These are phyloP conservation scores for Hippocampus guttulatus DNA, from an alignment of 2,113 vertebrate genomes.

Conservation along the genomic window DNA sequence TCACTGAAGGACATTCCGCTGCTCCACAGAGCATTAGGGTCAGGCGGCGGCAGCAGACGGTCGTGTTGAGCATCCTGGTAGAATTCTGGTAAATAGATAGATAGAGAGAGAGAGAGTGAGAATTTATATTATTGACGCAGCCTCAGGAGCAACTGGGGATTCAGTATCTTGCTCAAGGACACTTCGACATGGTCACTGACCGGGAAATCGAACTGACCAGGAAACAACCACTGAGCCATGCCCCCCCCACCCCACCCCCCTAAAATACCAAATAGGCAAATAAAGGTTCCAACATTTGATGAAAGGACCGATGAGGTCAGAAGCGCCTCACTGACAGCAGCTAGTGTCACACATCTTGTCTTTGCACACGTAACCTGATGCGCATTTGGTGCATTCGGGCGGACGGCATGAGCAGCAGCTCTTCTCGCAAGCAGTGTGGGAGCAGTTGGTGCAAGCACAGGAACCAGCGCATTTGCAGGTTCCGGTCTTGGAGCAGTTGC, in stretches of 20 bases:
- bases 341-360: constrained; percentile 74
- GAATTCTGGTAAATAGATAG: no score
- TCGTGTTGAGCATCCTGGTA: no score
- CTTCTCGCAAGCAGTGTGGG: constrained; percentile 80
- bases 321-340: constrained; percentile 76
- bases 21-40: no score
- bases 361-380: constrained; percentile 88
- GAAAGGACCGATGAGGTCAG: not conserved
- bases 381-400: constrained; percentile 83
- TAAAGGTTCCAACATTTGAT: not conserved
- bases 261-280: not conserved
- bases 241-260: no score
- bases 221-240: no score
- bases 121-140: no score
- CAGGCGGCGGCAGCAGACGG: no score
- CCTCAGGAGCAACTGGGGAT: no score
- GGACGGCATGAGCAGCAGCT: constrained; percentile 92
- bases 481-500: constrained; percentile 73
- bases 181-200: no score
- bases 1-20: not conserved
- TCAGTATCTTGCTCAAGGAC: no score
- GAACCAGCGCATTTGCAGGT: constrained; percentile 77
- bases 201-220: no score
- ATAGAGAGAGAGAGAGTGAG: no score
- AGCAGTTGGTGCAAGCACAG: constrained; percentile 81